Conservation (phyloP, 1,140 invertebrate genomes). For the Caligus rogercresseyi region DNA sequence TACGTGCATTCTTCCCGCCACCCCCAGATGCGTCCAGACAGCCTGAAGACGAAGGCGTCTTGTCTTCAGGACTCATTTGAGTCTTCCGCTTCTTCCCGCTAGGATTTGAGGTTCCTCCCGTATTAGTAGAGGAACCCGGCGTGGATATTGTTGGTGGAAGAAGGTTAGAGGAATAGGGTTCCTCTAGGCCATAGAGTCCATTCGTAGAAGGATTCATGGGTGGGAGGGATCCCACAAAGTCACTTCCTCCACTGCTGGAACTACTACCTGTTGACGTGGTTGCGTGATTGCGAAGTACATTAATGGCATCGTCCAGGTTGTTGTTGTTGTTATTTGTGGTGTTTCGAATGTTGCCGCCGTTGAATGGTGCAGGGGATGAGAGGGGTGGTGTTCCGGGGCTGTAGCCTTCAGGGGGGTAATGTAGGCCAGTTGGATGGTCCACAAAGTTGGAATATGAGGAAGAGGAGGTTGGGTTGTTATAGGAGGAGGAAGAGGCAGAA, state of each 20-base stretch:
- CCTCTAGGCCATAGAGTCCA: neutral
- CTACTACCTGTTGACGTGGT: too few species aligned
- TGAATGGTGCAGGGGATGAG: conserved; percentile 7
- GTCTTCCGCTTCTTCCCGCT: conserved; percentile 6
- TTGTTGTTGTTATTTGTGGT: neutral
- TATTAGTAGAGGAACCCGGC: neutral
- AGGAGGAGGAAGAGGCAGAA: too few species aligned
- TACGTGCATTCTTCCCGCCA: neutral
- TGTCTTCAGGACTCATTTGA: neutral
- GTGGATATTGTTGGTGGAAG: too few species aligned
- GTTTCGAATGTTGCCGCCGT: neutral
- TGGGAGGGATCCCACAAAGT: conserved; percentile 7
- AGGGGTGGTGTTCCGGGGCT: conserved; percentile 4
- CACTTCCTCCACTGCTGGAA: too few species aligned
- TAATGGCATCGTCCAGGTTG: conserved; percentile 13
- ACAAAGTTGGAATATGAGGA: neutral
- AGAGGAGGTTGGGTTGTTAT: neutral
- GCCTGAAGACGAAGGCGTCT: neutral
- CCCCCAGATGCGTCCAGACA: neutral
- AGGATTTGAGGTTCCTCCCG: neutral
- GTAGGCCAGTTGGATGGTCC: neutral
- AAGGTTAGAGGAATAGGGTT: neutral
- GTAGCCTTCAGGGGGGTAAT: neutral
- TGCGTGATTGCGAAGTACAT: conserved; percentile 2
- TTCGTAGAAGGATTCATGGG: conserved; percentile 10